phyloP scores from a whole-genome alignment of 2,797 vertebrate genomes.

The Emys orbicularis region DNA sequence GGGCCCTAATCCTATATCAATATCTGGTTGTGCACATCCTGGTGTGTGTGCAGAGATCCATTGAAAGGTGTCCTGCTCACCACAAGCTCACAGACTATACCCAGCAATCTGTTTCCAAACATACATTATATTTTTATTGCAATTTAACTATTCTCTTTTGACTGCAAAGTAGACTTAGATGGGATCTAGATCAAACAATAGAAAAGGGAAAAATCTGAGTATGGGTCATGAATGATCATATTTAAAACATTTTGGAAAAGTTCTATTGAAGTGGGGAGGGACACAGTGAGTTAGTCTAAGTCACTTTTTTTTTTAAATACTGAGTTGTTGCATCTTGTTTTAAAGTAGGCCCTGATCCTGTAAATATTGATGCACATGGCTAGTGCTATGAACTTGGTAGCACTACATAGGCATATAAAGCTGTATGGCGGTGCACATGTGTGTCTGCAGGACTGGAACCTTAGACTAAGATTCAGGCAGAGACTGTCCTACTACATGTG shows the following conservation, averaged over 20 bases:
- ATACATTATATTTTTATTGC: background rate
- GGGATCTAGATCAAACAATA: background rate
- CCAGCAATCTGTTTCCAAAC: background rate
- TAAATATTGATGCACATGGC: background rate
- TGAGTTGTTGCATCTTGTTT: background rate
- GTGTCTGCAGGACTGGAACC: background rate
- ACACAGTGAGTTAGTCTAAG: background rate
- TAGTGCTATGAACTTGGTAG: background rate
- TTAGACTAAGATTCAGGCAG: background rate
- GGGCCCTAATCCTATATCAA: background rate
- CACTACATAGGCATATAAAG: background rate
- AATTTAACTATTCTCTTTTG: background rate
- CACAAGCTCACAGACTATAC: background rate
- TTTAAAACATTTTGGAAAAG: background rate
- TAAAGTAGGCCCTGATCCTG: background rate
- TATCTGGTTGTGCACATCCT: background rate
- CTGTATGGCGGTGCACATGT: background rate
- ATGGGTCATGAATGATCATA: rapidly evolving
- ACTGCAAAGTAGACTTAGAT: background rate
- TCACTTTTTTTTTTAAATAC: background rate
- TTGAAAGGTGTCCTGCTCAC: background rate
- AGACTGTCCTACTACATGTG: background rate
- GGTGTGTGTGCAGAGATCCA: background rate
- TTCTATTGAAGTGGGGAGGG: rapidly evolving
- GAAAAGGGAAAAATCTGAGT: background rate